Conservation (phyloP, 2,797 vertebrate genomes). For the Chrysocyon brachyurus region DNA sequence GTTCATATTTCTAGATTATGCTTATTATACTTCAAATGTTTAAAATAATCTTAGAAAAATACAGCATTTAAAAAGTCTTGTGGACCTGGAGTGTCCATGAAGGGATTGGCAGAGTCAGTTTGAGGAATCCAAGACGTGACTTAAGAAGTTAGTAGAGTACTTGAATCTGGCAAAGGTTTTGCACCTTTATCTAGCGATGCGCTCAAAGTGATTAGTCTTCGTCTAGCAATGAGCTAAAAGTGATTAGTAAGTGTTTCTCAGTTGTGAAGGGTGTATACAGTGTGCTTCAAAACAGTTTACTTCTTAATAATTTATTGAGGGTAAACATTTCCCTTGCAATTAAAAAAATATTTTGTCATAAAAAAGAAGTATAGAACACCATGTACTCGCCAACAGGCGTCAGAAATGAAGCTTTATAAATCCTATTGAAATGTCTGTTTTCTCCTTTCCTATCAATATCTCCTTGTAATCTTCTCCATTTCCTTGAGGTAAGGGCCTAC, state of each 20-base stretch:
- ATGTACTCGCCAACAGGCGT: neutral
- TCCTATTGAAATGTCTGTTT: conserved; percentile 19
- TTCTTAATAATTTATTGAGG: conserved; percentile 32
- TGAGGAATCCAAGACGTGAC: neutral
- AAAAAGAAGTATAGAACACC: neutral
- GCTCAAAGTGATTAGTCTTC: neutral
- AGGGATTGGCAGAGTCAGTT: neutral
- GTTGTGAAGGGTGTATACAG: neutral
- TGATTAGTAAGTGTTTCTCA: conserved; percentile 20
- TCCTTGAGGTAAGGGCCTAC: neutral
- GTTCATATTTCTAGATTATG: neutral
- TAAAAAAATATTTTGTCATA: conserved; percentile 20
- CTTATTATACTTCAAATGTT: neutral
- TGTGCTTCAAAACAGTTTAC: neutral
- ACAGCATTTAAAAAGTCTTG: neutral
- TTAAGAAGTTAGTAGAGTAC: neutral
- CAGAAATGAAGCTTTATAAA: conserved; percentile 42
- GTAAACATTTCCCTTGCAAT: conserved; percentile 37
- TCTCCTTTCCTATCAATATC: neutral
- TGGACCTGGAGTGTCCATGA: neutral
- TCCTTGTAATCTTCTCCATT: conserved; percentile 53
- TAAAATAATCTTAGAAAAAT: neutral
- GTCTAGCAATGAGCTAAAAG: neutral
- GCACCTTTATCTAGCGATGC: neutral
- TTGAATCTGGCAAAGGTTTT: conserved; percentile 20